These are phyloP conservation scores for Chanos chanos DNA, from an alignment of 2,797 vertebrate genomes.

Conservation along the genomic window DNA sequence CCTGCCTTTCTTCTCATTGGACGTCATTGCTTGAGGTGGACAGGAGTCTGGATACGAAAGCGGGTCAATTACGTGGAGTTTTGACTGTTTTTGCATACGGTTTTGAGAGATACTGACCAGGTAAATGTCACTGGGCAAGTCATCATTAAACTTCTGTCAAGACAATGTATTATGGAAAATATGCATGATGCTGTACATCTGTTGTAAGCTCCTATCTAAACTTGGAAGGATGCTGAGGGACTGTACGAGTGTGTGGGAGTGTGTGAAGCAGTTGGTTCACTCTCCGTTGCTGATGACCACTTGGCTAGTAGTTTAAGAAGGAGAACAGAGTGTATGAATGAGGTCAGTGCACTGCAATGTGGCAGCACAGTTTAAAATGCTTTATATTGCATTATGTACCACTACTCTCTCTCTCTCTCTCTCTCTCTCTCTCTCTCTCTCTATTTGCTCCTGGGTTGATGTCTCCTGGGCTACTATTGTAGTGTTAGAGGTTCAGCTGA, in stretches of 20 bases:
- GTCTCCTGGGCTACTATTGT: too few species aligned
- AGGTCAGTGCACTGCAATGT: too few species aligned
- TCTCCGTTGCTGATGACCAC: slow-evolving; percentile 41
- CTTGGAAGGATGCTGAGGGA: background rate
- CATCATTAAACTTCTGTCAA: slow-evolving; percentile 48
- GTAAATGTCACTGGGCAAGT: slow-evolving; percentile 51
- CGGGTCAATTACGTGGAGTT: slow-evolving; percentile 64
- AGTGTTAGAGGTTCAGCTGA: background rate
- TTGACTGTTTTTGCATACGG: slow-evolving; percentile 70
- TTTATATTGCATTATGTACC: too few species aligned
- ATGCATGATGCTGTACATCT: too few species aligned
- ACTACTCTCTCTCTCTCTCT: too few species aligned
- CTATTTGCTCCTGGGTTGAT: too few species aligned
- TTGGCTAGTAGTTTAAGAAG: slow-evolving; percentile 18
- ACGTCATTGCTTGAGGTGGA: slow-evolving; percentile 58
- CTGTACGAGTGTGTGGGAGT: slow-evolving; percentile 6
- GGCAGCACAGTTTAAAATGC: too few species aligned
- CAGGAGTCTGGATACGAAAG: slow-evolving; percentile 53
- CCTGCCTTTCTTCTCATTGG: slow-evolving; percentile 48
- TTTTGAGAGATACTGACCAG: slow-evolving; percentile 65
- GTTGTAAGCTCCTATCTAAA: too few species aligned
- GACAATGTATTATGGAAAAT: background rate
- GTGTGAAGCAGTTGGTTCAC: slow-evolving; percentile 11
- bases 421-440: too few species aligned
- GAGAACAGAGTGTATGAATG: too few species aligned